phyloP scores from a whole-genome alignment of 2,888 invertebrate species.

The Bombyx huttoni region DNA sequence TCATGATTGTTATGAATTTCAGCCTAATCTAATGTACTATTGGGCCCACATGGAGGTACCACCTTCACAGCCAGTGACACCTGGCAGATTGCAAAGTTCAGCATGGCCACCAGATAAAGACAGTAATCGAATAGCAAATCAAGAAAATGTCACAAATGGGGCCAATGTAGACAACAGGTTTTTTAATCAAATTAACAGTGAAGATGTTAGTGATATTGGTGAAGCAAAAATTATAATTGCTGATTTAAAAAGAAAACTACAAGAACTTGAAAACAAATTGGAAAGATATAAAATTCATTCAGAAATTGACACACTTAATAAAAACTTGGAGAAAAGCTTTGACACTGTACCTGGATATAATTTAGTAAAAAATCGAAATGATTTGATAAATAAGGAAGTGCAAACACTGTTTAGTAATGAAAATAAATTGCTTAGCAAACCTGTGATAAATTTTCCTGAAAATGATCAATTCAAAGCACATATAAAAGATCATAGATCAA shows the following conservation, averaged over 20 bases:
- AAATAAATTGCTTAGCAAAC: slow-evolving; percentile 39
- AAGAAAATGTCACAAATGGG: slow-evolving; percentile 24
- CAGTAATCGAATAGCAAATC: slow-evolving; percentile 19
- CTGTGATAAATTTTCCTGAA: slow-evolving; percentile 60
- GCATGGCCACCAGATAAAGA: slow-evolving; percentile 80
- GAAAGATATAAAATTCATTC: slow-evolving; percentile 46
- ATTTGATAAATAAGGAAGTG: slow-evolving; percentile 40
- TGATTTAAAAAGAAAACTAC: slow-evolving; percentile 42
- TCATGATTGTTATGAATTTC: slow-evolving; percentile 21
- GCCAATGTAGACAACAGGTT: slow-evolving; percentile 32
- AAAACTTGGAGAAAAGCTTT: slow-evolving; percentile 38
- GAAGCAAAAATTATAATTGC: slow-evolving; percentile 51
- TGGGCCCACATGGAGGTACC: slow-evolving; percentile 88
- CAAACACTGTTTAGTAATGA: slow-evolving; percentile 36
- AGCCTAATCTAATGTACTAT: slow-evolving; percentile 93
- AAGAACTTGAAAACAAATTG: slow-evolving; percentile 50
- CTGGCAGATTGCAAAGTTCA: slow-evolving; percentile 79
- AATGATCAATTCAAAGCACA: slow-evolving; percentile 50
- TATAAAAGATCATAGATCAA: slow-evolving; percentile 44
- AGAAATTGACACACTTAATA: slow-evolving; percentile 46
- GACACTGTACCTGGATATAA: slow-evolving; percentile 26
- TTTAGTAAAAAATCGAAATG: slow-evolving; percentile 27
- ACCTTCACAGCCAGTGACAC: slow-evolving; percentile 77
- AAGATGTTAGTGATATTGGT: slow-evolving; percentile 46
- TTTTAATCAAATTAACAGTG: slow-evolving; percentile 45